Evolutionary conservation across 2,113 vertebrate species (phyloP).

Genomic region (Microtus pennsylvanicus): DNA sequence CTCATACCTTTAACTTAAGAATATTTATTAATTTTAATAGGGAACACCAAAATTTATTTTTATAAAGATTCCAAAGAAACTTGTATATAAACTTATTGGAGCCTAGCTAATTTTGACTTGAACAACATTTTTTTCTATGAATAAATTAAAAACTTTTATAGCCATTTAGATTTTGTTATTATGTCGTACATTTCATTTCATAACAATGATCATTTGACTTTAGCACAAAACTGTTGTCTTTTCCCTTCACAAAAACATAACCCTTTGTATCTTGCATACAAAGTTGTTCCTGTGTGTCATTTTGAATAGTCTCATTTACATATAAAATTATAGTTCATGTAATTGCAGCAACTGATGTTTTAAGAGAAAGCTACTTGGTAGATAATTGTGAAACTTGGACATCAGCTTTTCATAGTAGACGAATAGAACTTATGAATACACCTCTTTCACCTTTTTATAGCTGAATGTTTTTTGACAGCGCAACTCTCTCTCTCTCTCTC

Average conservation of each 20-base stretch:
- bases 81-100: constrained; percentile 7
- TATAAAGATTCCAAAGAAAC: constrained; percentile 25
- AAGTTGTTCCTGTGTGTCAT: constrained; percentile 17
- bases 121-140: constrained; percentile 32
- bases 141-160: not conserved
- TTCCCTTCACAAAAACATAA: constrained; percentile 32
- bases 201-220: constrained; percentile 41
- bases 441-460: not conserved
- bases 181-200: not conserved
- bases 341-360: constrained; percentile 11
- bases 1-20: not conserved
- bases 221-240: constrained; percentile 12
- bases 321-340: constrained; percentile 4
- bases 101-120: not conserved
- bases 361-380: constrained; percentile 15
- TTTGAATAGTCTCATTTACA: constrained; percentile 31
- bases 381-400: constrained; percentile 3
- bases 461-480: not conserved
- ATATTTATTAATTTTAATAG: constrained; percentile 47
- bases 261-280: not conserved
- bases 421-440: not conserved
- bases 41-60: constrained; percentile 37
- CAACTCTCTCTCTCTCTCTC: not conserved
- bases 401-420: constrained; percentile 43
- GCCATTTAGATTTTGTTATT: constrained; percentile 23